A percentile compares a stretch with the other conserved stretches of the same genome.
Conservation (phyloP, 2,888 invertebrate species). For the Drosophila antonietae region DNA sequence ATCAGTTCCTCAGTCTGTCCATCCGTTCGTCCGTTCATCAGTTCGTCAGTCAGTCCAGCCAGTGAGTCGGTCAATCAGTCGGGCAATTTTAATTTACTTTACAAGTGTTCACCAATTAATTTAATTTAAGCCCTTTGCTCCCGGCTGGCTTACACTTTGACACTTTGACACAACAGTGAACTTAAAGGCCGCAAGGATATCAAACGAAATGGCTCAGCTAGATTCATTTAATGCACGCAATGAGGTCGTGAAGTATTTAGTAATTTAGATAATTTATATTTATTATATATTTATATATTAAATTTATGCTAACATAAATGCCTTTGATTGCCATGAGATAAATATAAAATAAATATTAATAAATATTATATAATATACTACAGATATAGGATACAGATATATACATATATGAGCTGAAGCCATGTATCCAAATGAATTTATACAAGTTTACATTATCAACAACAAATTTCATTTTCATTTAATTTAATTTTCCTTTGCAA, state of each 20-base stretch:
- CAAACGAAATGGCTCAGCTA: conserved; percentile 9
- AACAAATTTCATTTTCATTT: too few relatives aligned
- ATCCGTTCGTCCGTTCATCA: background rate
- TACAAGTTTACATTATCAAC: too few relatives aligned
- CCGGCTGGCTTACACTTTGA: conserved; percentile 73
- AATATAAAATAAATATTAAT: too few relatives aligned
- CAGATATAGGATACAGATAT: too few relatives aligned
- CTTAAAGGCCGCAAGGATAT: conserved; percentile 37
- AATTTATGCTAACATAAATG: too few relatives aligned
- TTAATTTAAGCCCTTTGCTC: conserved; percentile 71
- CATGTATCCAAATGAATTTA: too few relatives aligned
- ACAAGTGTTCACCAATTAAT: conserved; percentile 77
- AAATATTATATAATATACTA: too few relatives aligned
- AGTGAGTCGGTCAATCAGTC: conserved; percentile 25
- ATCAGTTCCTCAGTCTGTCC: background rate
- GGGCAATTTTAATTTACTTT: conserved; percentile 72
- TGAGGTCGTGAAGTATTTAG: background rate
- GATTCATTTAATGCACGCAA: background rate
- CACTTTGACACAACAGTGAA: conserved; percentile 71
- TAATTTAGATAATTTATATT: too few relatives aligned
- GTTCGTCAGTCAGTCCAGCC: conserved; percentile 4
- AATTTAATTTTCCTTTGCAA: too few relatives aligned
- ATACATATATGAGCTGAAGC: too few relatives aligned
- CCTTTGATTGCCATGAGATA: too few relatives aligned
- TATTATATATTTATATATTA: too few relatives aligned